phyloP scores from a whole-genome alignment of 1,140 invertebrate species.

The Paracyclopina nana region DNA sequence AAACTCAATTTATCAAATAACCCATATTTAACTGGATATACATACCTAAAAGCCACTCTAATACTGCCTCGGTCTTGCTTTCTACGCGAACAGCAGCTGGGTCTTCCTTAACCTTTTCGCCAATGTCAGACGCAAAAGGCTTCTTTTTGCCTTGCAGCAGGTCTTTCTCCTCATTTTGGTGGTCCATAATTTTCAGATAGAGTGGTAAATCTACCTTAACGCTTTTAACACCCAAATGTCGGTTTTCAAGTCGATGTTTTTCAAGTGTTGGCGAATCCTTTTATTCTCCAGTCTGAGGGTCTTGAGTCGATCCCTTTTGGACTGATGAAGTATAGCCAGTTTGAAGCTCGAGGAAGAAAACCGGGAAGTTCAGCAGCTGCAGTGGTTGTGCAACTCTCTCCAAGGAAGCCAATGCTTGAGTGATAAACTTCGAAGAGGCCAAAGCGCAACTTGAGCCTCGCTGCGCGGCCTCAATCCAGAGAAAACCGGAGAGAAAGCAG shows the following conservation, averaged over 20 bases:
- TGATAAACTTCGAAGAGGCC: too few species aligned
- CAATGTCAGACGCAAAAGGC: background rate
- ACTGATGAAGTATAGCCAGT: slow-evolving; percentile 16
- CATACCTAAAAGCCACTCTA: slow-evolving; percentile 14
- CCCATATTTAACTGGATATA: background rate
- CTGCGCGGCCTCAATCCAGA: too few species aligned
- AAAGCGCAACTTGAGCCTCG: too few species aligned
- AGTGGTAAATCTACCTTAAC: slow-evolving; percentile 7
- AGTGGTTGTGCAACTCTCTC: too few species aligned
- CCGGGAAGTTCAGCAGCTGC: too few species aligned
- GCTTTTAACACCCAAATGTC: slow-evolving; percentile 11
- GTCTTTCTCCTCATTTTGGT: too few species aligned
- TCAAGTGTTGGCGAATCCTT: slow-evolving; percentile 2
- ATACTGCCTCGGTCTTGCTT: too few species aligned
- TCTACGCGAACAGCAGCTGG: slow-evolving; percentile 1
- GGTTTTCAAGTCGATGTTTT: slow-evolving; percentile 7
- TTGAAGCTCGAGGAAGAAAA: too few species aligned
- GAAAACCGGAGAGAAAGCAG: too few species aligned
- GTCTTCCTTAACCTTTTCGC: slow-evolving; percentile 6
- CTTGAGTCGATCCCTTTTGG: background rate
- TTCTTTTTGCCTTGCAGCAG: background rate
- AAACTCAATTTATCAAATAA: background rate
- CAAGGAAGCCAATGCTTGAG: too few species aligned
- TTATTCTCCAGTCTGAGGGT: slow-evolving; percentile 9
- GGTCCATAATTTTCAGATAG: too few species aligned